Evolutionary conservation across 2,113 vertebrate species (phyloP).

Genomic region (Ondatra zibethicus): DNA sequence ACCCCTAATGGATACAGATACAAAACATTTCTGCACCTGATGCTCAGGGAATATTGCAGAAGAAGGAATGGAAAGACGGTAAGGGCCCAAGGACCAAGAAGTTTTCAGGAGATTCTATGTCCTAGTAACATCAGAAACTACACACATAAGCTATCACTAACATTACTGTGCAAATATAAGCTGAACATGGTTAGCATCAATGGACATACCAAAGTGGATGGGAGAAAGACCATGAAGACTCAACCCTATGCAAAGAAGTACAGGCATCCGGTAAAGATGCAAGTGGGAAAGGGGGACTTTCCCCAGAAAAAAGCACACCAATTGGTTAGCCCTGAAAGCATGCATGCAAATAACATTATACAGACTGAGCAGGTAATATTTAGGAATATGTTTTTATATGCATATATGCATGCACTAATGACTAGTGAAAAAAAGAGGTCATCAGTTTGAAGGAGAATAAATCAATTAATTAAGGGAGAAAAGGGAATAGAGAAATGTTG

Average conservation of each 20-base stretch:
- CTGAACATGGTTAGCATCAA: background rate
- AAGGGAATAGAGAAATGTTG: background rate
- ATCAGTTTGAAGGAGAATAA: background rate
- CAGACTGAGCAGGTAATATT: background rate
- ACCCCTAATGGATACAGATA: too few relatives aligned
- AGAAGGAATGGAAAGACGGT: background rate
- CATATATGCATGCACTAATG: too few relatives aligned
- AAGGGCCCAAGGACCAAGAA: background rate
- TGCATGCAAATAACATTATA: background rate
- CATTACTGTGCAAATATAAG: background rate
- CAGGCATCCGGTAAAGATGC: background rate
- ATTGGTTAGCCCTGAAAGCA: background rate
- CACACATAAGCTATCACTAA: background rate
- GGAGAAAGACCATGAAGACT: too few relatives aligned
- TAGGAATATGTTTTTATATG: background rate
- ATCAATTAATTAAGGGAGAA: background rate
- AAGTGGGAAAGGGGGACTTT: background rate
- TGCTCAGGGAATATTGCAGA: background rate
- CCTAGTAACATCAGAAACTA: background rate
- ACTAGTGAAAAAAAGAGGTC: background rate
- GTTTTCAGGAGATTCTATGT: background rate
- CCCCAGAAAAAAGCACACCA: background rate
- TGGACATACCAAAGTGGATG: background rate
- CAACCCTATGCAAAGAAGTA: background rate
- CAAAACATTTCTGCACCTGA: background rate